Conservation (phyloP, 2,797 vertebrate species). For the Xenops minutus region DNA sequence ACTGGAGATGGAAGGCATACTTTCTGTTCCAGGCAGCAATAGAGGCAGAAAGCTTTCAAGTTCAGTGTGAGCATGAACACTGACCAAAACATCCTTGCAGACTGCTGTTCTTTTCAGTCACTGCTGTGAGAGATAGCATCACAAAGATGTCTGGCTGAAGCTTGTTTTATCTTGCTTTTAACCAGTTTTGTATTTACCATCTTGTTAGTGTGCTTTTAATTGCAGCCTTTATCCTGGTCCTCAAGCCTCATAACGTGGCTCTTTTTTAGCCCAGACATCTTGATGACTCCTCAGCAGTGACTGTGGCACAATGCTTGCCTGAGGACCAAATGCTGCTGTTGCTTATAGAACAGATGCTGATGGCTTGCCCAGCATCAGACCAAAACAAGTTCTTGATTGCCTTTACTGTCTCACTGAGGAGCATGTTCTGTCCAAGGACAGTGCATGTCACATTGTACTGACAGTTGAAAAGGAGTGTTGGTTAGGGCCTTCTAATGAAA, state of each 20-base stretch:
- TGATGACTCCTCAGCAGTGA: neutral
- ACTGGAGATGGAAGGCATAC: neutral
- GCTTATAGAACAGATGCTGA: neutral
- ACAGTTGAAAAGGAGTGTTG: neutral
- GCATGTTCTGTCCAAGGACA: neutral
- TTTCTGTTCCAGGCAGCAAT: neutral
- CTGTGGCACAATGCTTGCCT: fast-evolving
- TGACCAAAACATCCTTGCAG: neutral
- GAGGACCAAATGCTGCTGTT: neutral
- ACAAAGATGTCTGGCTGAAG: neutral
- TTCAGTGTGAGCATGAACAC: neutral
- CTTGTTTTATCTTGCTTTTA: neutral
- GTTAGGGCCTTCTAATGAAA: neutral
- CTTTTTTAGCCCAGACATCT: neutral
- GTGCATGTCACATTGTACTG: fast-evolving
- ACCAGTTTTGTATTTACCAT: neutral
- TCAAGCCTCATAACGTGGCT: neutral
- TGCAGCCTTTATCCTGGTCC: neutral
- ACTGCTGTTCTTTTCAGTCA: neutral
- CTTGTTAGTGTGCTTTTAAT: neutral
- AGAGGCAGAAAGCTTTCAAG: neutral
- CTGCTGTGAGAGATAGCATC: neutral
- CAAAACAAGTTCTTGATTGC: neutral
- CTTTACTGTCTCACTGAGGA: neutral
- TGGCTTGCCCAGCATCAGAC: neutral